Base-by-base conservation (phyloP, 2,888 invertebrate species). In the Galeruca laticollis region DNA sequence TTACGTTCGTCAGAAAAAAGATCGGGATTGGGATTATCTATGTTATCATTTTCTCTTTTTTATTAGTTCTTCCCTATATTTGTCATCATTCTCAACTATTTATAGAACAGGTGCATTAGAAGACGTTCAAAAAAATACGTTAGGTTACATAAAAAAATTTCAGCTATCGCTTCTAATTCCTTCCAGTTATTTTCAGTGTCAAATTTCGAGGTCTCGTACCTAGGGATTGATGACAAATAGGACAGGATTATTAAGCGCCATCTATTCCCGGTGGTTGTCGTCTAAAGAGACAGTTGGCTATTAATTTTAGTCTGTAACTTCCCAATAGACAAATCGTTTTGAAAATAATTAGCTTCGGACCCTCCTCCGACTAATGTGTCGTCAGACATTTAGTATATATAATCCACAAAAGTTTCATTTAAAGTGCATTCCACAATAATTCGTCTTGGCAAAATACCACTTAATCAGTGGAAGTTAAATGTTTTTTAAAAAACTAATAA, bases 301-400 rank as follows among this genome's bases (percentile, higher is more conserved):
- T 52, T 52, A 52, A 52, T 52, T 26, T 26, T 8, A 18, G 47
- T 11, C n/a, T 52, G 26, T 52, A 31, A 10, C 11, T 52, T 35
- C 56, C 9, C 56, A 10, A 33, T 33, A 56, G 56, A 56, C 56
- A 56, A 56, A 56, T 56, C 56, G 31, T 33, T 56, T 33, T 33
- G 33, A 18, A 56, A 56, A 56, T 56, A 56, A 56, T 56, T 56
- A 56, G 31, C 15, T 56, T 35, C 4, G n/a, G 56, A 33, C 56
- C 56, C 56, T 15, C 56, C 56, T 33, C 15, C 56, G 18, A 56
- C 33, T 35, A 56, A 15, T 18, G 56, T n/a, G 15, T 33, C 18
- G n/a, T 13, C 56, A 26, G 31, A 26, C 13, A 9, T 20, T 26
- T n/a, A 13, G 13, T 52, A 26, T 52, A 52, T 26, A 52, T 31